Evolutionary conservation across 1,140 invertebrate genomes (phyloP).

Genomic region (Drosophila varians): DNA sequence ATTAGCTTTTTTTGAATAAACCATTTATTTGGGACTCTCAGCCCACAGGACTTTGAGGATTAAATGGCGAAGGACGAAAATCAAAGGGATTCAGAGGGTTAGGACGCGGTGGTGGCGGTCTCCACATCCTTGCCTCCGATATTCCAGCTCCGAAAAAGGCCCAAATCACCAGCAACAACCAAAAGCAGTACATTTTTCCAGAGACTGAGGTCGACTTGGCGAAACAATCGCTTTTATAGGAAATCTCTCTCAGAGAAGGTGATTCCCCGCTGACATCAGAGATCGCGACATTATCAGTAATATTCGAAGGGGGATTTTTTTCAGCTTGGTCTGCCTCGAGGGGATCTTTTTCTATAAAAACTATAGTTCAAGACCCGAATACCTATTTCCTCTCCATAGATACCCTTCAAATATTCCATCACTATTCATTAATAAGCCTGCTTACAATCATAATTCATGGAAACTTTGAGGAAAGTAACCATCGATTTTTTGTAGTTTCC

Average conservation of each 20-base stretch:
- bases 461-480: background rate
- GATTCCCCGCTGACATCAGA: background rate
- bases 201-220: background rate
- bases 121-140: background rate
- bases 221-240: background rate
- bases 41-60: background rate
- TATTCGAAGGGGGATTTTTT: background rate
- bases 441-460: slow-evolving; percentile 1
- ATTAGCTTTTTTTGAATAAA: background rate
- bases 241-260: background rate
- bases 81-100: background rate
- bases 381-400: background rate
- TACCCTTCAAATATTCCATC: background rate
- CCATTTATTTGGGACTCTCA: background rate
- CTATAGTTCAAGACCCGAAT: background rate
- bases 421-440: slow-evolving; percentile 6
- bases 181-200: background rate
- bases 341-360: background rate
- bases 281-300: background rate
- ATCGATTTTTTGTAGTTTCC: slow-evolving; percentile 24
- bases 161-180: slow-evolving; percentile 9
- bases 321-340: background rate
- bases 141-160: background rate
- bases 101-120: background rate
- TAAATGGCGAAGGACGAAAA: background rate